Conservation (phyloP, 2,888 invertebrate genomes). For the Geotrupes spiniger region DNA sequence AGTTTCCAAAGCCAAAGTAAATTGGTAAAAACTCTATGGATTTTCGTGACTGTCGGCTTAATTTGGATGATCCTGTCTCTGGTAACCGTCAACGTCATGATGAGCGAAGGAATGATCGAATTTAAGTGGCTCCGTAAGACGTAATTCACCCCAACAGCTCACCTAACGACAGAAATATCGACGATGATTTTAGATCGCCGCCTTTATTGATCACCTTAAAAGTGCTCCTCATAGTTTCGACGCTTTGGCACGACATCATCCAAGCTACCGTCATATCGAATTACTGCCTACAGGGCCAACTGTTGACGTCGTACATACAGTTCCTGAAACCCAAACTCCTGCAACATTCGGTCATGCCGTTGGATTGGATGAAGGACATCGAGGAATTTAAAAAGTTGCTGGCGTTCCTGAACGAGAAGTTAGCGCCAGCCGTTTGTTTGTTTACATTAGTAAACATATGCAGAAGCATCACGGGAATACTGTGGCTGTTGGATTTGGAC, state of each 20-base stretch:
- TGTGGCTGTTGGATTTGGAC: conserved; percentile 65
- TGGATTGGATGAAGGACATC: conserved; percentile 81
- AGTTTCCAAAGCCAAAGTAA: conserved; percentile 65
- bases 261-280: conserved; percentile 80
- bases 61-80: conserved; percentile 70
- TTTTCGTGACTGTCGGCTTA: conserved; percentile 66
- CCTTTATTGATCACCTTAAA: conserved; percentile 55
- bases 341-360: conserved; percentile 67
- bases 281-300: conserved; percentile 78
- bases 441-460: conserved; percentile 73
- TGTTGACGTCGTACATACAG: conserved; percentile 70
- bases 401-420: conserved; percentile 72
- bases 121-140: conserved; percentile 64
- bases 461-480: conserved; percentile 67
- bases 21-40: conserved; percentile 69
- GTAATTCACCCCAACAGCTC: conserved; percentile 42
- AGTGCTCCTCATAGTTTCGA: conserved; percentile 63
- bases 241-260: conserved; percentile 75
- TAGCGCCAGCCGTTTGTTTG: conserved; percentile 73
- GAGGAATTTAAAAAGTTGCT: conserved; percentile 75
- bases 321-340: conserved; percentile 70
- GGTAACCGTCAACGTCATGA: conserved; percentile 63
- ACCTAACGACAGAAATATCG: neutral
- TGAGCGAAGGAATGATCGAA: conserved; percentile 59
- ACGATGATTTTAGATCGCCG: conserved; percentile 50